A percentile compares a stretch with the other conserved stretches of the same genome.
phyloP scores from a whole-genome alignment of 2,113 vertebrate genomes.

The Hippocampus barbouri region DNA sequence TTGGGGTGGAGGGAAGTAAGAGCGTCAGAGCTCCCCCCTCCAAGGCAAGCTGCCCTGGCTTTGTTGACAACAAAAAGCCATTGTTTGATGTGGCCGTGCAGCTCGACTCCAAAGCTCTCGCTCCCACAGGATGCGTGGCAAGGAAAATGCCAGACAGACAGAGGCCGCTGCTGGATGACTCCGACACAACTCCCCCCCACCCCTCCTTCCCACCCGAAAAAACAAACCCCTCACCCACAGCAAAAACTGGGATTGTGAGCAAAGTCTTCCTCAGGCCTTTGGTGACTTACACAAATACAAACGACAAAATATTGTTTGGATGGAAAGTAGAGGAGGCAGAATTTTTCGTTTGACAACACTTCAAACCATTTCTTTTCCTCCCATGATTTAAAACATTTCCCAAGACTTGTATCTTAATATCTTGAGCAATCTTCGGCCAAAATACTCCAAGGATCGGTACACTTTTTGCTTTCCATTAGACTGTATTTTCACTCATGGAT shows the following conservation, averaged over 20 bases:
- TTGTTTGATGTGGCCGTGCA: constrained; percentile 77
- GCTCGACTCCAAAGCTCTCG: constrained; percentile 68
- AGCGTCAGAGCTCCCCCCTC: constrained; percentile 52
- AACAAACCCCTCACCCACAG: neutral
- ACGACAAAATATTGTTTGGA: constrained; percentile 46
- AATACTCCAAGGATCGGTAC: too few species aligned
- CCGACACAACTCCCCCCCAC: constrained; percentile 12
- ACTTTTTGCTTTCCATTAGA: neutral
- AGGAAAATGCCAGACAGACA: constrained; percentile 76
- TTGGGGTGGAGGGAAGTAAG: constrained; percentile 3
- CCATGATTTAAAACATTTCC: neutral
- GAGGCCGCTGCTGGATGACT: constrained; percentile 70
- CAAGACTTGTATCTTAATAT: neutral
- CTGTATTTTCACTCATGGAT: neutral
- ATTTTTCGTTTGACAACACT: constrained; percentile 18
- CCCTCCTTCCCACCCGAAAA: neutral
- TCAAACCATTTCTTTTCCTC: neutral
- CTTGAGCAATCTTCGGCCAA: too few species aligned
- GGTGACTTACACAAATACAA: constrained; percentile 42
- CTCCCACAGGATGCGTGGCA: constrained; percentile 78
- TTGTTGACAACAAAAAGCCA: constrained; percentile 81
- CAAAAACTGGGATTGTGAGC: constrained; percentile 45
- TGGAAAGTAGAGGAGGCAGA: constrained; percentile 13
- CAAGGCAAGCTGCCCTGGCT: constrained; percentile 73
- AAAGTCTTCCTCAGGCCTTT: constrained; percentile 47